Conservation (phyloP, 2,888 invertebrate genomes). For the Idaea aversata region DNA sequence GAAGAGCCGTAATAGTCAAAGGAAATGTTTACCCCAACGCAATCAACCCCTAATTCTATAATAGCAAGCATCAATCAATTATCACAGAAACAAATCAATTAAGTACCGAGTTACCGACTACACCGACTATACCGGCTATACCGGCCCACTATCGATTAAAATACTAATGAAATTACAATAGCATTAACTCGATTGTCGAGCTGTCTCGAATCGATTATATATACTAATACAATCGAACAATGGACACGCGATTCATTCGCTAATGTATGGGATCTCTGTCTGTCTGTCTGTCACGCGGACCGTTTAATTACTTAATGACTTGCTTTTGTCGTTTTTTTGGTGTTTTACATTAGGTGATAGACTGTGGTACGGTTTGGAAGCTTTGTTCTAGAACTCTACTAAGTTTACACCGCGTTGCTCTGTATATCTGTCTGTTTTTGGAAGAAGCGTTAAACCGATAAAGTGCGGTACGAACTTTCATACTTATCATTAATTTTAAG, state of each 20-base stretch:
- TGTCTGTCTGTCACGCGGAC: slow-evolving; percentile 22
- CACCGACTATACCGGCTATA: background rate
- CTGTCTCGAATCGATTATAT: slow-evolving; percentile 19
- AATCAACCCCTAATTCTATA: background rate
- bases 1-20: no score
- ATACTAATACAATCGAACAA: slow-evolving; percentile 17
- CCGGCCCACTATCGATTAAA: background rate
- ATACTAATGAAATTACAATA: background rate
- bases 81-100: slow-evolving; percentile 2
- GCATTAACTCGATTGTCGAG: background rate
- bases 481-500: no score
- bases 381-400: background rate
- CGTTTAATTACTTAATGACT: slow-evolving; percentile 28
- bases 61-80: background rate
- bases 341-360: background rate
- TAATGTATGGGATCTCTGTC: slow-evolving; percentile 20
- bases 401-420: background rate
- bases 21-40: background rate
- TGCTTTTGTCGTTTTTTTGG: slow-evolving; percentile 4
- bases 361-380: background rate
- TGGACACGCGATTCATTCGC: slow-evolving; percentile 27
- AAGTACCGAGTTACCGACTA: background rate
- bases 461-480: no score
- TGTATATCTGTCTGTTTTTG: background rate
- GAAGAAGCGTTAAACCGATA: no score